Conservation (phyloP, 92 coral and sea anemone genomes). For the Palythoa heliodiscus region DNA sequence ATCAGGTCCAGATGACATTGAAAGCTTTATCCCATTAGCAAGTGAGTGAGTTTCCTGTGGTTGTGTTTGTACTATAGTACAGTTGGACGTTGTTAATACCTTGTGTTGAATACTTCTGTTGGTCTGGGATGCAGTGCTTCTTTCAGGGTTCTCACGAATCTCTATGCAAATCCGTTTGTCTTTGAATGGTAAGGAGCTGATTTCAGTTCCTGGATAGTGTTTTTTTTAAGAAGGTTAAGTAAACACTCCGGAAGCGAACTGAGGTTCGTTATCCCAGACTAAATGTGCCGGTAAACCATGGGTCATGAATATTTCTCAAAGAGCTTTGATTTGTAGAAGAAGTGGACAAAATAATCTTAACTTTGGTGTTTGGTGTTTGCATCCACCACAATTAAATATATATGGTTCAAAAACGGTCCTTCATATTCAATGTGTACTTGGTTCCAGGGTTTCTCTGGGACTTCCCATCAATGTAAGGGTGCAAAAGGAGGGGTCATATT, state of each 20-base stretch:
- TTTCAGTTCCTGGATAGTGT: no score
- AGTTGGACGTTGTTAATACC: no score
- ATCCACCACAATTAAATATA: conserved; percentile 24
- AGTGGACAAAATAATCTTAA: conserved; percentile 30
- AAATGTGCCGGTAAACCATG: conserved; percentile 52
- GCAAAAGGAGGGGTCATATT: no score
- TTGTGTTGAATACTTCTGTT: no score
- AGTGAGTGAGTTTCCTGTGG: no score
- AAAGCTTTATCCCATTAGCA: neutral
- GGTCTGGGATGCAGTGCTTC: no score
- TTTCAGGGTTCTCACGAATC: no score
- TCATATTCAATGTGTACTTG: conserved; percentile 47
- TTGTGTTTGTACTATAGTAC: neutral
- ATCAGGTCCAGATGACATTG: conserved; percentile 17
- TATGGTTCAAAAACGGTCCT: conserved; percentile 31
- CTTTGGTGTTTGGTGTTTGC: conserved; percentile 47
- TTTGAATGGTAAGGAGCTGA: no score
- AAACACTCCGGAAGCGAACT: conserved; percentile 5
- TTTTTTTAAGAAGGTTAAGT: neutral
- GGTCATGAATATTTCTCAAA: conserved; percentile 37
- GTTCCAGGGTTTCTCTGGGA: no score
- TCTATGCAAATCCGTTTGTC: no score
- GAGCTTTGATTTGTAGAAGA: conserved; percentile 47
- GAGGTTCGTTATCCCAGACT: conserved; percentile 48
- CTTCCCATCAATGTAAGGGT: no score